These are phyloP conservation scores for Heliconius ethilla DNA, from an alignment of 2,888 invertebrate species.

Conservation along the genomic window DNA sequence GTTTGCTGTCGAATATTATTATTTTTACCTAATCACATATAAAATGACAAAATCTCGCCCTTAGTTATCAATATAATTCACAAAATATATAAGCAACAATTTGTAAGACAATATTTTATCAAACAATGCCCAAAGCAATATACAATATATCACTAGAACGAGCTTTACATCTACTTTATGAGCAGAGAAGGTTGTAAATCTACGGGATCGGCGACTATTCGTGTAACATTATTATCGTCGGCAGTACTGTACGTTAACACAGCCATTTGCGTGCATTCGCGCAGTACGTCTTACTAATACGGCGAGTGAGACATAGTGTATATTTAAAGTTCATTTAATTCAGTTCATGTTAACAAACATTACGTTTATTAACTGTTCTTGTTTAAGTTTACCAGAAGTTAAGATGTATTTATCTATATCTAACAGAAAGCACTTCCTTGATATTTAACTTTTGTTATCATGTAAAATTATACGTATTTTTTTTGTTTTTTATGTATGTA, in stretches of 20 bases:
- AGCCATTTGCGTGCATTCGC: slow-evolving; percentile 39
- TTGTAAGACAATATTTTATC: slow-evolving; percentile 10
- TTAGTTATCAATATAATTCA: not conserved
- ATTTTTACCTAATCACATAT: not conserved
- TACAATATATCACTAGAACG: slow-evolving; percentile 24
- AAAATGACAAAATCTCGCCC: not conserved
- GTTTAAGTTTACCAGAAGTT: slow-evolving; percentile 4
- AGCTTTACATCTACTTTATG: slow-evolving; percentile 33
- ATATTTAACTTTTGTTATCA: not conserved
- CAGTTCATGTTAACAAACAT: slow-evolving; percentile 32
- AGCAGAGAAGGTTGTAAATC: slow-evolving; percentile 37
- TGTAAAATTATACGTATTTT: not conserved
- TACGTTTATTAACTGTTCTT: slow-evolving; percentile 13
- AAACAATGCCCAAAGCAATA: slow-evolving; percentile 7
- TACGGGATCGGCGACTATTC: slow-evolving; percentile 34
- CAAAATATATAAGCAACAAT: not conserved
- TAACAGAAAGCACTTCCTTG: not conserved
- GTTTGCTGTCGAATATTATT: too few species aligned
- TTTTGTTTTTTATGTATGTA: not conserved
- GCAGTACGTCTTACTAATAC: slow-evolving; percentile 42
- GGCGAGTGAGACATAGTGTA: slow-evolving; percentile 33
- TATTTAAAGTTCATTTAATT: slow-evolving; percentile 36
- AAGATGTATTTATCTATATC: slow-evolving; percentile 24
- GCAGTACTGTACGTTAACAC: slow-evolving; percentile 38
- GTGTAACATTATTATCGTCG: slow-evolving; percentile 40